A percentile compares a stretch with the other conserved stretches of the same genome.
phyloP scores from a whole-genome alignment of 2,888 invertebrate species.

The Dastarcus helophoroides region DNA sequence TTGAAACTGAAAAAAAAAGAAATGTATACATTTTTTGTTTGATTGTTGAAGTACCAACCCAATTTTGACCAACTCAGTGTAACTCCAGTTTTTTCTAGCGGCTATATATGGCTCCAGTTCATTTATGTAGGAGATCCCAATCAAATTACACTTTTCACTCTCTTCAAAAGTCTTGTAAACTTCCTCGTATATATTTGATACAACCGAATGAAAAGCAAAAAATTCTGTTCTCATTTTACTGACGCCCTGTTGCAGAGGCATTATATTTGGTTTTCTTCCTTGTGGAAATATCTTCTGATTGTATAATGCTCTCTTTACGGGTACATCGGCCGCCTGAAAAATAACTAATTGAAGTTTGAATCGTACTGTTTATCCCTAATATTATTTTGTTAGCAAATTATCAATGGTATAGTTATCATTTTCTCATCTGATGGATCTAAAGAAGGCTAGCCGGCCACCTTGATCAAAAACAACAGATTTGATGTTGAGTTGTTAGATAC shows the following conservation, averaged over 20 bases:
- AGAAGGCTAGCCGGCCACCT: no score
- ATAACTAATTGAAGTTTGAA: no score
- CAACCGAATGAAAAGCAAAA: constrained; percentile 56
- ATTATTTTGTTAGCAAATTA: no score
- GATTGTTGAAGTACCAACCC: constrained; percentile 31
- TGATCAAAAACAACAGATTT: no score
- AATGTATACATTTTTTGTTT: no score
- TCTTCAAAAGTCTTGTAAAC: constrained; percentile 55
- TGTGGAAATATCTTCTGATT: constrained; percentile 47
- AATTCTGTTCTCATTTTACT: constrained; percentile 44
- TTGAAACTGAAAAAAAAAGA: not conserved
- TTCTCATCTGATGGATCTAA: no score
- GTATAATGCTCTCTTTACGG: constrained; percentile 46
- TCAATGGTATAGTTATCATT: no score
- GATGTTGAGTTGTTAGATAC: no score
- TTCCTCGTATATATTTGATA: constrained; percentile 50
- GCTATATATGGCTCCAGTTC: constrained; percentile 42
- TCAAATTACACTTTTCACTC: constrained; percentile 53
- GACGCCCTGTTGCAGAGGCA: constrained; percentile 47
- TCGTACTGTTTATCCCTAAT: no score
- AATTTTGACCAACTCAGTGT: constrained; percentile 41
- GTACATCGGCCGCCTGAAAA: constrained; percentile 47
- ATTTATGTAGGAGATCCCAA: constrained; percentile 45
- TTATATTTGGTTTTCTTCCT: constrained; percentile 34
- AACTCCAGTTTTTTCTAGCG: constrained; percentile 41